Evolutionary conservation across 92 coral and sea anemone genomes (phyloP).

Genomic region (Palythoa heliodiscus): DNA sequence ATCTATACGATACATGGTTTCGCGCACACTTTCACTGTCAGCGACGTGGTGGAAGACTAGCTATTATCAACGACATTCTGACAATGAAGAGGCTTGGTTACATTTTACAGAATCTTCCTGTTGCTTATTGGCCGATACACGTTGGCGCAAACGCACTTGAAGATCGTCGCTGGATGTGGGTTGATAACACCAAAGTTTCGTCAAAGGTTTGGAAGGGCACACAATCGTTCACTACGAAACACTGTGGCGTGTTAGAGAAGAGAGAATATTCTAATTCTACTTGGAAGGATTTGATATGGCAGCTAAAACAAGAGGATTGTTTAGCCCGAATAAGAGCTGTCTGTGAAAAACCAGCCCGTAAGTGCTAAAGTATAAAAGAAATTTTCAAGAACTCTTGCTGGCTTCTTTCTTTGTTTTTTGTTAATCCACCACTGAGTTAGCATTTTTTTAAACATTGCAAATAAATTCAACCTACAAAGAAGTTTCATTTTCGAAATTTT

Average conservation of each 20-base stretch:
- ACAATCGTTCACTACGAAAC: neutral
- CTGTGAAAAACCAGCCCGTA: conserved; percentile 39
- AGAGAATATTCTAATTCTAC: neutral
- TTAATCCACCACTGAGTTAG: neutral
- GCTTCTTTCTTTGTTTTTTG: neutral
- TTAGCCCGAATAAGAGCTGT: neutral
- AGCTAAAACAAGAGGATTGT: neutral
- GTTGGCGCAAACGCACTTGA: conserved; percentile 33
- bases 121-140: neutral
- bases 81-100: conserved; percentile 12
- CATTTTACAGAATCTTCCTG: neutral
- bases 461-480: no score
- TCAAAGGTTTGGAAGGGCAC: neutral
- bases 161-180: conserved; percentile 40
- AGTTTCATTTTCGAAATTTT: no score
- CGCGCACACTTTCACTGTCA: neutral
- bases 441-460: no score
- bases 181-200: conserved; percentile 9
- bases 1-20: neutral
- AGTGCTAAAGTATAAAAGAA: neutral
- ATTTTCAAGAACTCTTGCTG: neutral
- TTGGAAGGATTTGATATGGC: conserved; percentile 19
- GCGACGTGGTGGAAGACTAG: conserved; percentile 21
- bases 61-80: neutral
- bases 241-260: conserved; percentile 26